Conservation (phyloP, 2,888 invertebrate genomes). For the Pseudococcus longispinus region DNA sequence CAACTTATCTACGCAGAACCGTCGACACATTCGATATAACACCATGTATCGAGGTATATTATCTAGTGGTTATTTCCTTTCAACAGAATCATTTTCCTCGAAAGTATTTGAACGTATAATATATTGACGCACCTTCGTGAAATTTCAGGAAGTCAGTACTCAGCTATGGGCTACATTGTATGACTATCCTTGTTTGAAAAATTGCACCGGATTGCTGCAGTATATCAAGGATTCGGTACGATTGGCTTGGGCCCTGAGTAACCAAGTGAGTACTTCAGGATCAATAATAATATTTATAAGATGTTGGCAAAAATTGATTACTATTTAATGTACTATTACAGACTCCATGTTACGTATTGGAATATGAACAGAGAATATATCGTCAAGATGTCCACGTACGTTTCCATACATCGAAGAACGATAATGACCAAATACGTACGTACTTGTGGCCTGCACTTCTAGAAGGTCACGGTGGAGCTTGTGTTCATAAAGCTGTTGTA, state of each 20-base stretch:
- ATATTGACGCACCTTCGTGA: background rate
- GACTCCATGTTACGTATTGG: slow-evolving; percentile 64
- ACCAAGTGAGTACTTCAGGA: slow-evolving; percentile 67
- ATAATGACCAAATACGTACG: slow-evolving; percentile 76
- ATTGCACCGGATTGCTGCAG: slow-evolving; percentile 77
- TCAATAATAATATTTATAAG: background rate
- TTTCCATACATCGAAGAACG: slow-evolving; percentile 77
- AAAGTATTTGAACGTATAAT: background rate
- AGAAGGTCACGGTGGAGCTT: slow-evolving; percentile 72
- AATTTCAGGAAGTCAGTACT: slow-evolving; percentile 67
- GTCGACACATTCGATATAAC: slow-evolving; percentile 72
- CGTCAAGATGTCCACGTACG: slow-evolving; percentile 80
- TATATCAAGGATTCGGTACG: slow-evolving; percentile 84
- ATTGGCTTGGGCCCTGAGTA: slow-evolving; percentile 85
- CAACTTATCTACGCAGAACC: slow-evolving; percentile 73
- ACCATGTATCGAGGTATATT: slow-evolving; percentile 64
- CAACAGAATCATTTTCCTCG: background rate
- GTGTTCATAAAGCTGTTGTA: slow-evolving; percentile 85
- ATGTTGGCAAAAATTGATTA: background rate
- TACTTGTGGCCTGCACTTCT: slow-evolving; percentile 89
- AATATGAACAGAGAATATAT: slow-evolving; percentile 69
- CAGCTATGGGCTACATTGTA: slow-evolving; percentile 88
- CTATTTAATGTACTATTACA: slow-evolving; percentile 58
- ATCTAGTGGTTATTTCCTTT: background rate
- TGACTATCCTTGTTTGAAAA: slow-evolving; percentile 88